Evolutionary conservation across 2,797 vertebrate species (phyloP), one percentile per base, ranked within the genome.

Genomic region (Peromyscus melanophrys): DNA sequence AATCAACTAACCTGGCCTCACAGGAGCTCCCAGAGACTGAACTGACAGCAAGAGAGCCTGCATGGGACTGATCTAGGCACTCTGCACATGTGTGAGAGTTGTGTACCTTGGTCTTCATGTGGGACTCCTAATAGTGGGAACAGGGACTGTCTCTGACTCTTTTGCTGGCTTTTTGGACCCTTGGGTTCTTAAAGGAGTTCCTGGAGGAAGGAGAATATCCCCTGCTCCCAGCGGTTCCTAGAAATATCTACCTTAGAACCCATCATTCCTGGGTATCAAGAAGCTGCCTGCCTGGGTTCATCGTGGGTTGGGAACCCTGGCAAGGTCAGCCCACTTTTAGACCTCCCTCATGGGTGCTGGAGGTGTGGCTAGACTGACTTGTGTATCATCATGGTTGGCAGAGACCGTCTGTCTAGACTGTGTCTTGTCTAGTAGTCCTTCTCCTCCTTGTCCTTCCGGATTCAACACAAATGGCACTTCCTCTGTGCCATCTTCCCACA

Each of bases 391-490:
- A 11, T 63, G 25, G 46, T 77, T 96, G 55, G 49, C 19, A 19
- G 94, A 91, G 78, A 78, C 17, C 31, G 4, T 63, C 52, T 40
- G 31, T 34, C 75, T 67, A 49, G 81, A 73, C 29, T 67, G 3
- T 80, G 75, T 80, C 69, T 19, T 86, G 31, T 40, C 21, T 63
- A 2, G 14, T 55, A 69, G 88, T 12, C 43, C 10, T 80, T 57
- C n/a, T 61, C 46, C 4, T 61, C 80, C 61, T 71, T 10, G 27
- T 82, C 49, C 71, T 94, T 96, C n/a, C 92, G 92, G 85, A 92
- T 23, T 57, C 37, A 92, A 17, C 17, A n/a, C 10, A 92, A 77
- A 76, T 55, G 59, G 27, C n/a, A 37, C 34, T 16, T 37, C 11
- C 16, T 95, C 37, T 85, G n/a, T 67, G 43, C 46, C 31, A 61